These are phyloP conservation scores for Brenthis ino DNA, from an alignment of 2,888 invertebrate genomes.

Conservation along the genomic window DNA sequence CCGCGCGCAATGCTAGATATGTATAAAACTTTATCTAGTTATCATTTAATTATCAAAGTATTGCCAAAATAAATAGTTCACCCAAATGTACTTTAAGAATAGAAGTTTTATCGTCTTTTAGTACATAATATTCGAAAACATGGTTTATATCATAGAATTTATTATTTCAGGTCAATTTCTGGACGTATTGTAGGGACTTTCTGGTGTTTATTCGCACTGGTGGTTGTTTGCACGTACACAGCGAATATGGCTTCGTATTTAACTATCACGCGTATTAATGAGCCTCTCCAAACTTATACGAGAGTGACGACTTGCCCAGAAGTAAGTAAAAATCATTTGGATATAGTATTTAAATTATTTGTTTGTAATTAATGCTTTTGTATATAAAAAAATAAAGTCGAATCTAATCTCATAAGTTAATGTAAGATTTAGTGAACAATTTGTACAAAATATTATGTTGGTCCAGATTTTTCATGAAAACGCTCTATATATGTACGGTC, in stretches of 20 bases:
- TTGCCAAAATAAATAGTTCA: not conserved
- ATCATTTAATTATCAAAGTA: not conserved
- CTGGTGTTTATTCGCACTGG: conserved; percentile 99
- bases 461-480: too few relatives aligned
- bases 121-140: too few relatives aligned
- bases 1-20: too few relatives aligned
- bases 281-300: conserved; percentile 87
- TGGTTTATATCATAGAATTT: not conserved
- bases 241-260: conserved; percentile 98
- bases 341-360: too few relatives aligned
- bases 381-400: too few relatives aligned
- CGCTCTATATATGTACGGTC: not conserved
- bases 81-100: too few relatives aligned
- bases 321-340: conserved; percentile 46
- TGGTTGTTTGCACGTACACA: conserved; percentile 97
- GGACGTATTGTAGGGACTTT: conserved; percentile 97
- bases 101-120: too few relatives aligned
- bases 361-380: too few relatives aligned
- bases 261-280: conserved; percentile 95
- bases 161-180: conserved; percentile 85
- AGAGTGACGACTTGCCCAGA: conserved; percentile 65
- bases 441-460: too few relatives aligned
- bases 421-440: too few relatives aligned
- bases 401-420: too few relatives aligned
- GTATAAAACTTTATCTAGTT: too few relatives aligned